A percentile compares a stretch with the other conserved stretches of the same genome.
phyloP scores from a whole-genome alignment of 1,140 invertebrate species.

The Drosophila saltans region DNA sequence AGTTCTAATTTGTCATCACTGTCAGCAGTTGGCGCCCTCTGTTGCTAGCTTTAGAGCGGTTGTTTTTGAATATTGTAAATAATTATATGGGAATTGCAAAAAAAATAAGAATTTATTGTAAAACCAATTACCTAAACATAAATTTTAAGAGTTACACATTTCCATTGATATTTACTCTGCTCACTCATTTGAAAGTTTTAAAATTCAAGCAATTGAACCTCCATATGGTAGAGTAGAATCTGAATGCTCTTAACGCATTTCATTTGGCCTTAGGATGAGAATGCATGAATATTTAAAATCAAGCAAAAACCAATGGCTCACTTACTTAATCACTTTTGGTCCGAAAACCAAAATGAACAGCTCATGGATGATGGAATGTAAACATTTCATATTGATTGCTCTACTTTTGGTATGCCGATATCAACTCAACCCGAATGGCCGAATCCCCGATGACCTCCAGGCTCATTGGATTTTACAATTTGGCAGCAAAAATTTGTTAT shows the following conservation, averaged over 20 bases:
- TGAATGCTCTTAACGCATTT: not conserved
- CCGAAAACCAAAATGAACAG: slow-evolving; percentile 47
- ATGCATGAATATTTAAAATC: slow-evolving; percentile 10
- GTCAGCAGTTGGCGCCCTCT: too few relatives aligned
- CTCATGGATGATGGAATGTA: slow-evolving; percentile 1
- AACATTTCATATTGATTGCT: slow-evolving; percentile 55
- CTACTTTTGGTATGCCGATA: not conserved
- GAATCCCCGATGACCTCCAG: slow-evolving; percentile 10
- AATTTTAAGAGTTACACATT: not conserved
- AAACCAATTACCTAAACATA: too few relatives aligned
- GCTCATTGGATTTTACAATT: slow-evolving; percentile 57
- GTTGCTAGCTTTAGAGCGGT: too few relatives aligned
- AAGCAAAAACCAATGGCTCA: not conserved
- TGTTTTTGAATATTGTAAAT: too few relatives aligned
- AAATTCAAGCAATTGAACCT: not conserved
- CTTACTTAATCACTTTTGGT: slow-evolving; percentile 52
- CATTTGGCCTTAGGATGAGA: too few relatives aligned
- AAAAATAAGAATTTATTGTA: too few relatives aligned
- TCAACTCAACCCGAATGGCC: slow-evolving; percentile 1
- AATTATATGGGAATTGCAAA: too few relatives aligned
- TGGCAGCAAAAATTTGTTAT: slow-evolving; percentile 72
- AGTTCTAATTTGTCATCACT: too few relatives aligned
- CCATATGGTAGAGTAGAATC: not conserved
- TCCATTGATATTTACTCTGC: not conserved
- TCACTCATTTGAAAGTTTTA: not conserved